These are phyloP conservation scores for Tenualosa thibaudeaui DNA, from an alignment of 2,797 vertebrate species.

Conservation along the genomic window DNA sequence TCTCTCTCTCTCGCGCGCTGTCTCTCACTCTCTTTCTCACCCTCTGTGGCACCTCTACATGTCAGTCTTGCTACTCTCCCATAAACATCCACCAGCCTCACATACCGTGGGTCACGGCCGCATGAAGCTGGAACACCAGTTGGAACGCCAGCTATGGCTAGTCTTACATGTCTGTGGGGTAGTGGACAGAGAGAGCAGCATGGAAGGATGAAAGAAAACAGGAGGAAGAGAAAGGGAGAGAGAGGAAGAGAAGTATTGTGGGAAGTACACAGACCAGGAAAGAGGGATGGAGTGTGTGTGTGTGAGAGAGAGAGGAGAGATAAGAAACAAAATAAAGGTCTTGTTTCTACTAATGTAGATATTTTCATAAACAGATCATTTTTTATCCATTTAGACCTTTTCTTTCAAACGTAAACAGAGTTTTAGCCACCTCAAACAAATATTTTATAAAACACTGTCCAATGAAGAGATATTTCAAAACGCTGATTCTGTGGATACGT, in stretches of 20 bases:
- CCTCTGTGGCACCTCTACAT: not conserved
- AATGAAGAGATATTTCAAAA: no score
- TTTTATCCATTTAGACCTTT: no score
- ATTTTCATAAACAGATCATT: no score
- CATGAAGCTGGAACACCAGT: not conserved
- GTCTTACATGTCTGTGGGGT: not conserved
- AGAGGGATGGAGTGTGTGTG: not conserved
- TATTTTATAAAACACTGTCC: no score
- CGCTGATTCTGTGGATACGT: no score
- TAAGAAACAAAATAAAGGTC: not conserved
- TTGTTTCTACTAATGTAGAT: no score
- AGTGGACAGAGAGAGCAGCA: not conserved
- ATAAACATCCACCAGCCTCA: slow-evolving; percentile 25
- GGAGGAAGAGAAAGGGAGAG: not conserved
- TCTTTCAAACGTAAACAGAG: not conserved
- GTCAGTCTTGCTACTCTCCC: not conserved
- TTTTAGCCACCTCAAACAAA: no score
- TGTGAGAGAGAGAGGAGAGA: not conserved
- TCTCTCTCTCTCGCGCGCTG: not conserved
- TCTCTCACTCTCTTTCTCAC: not conserved
- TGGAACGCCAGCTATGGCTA: not conserved
- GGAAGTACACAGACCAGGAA: not conserved
- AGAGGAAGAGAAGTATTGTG: not conserved
- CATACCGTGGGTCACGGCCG: not conserved
- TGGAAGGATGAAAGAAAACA: not conserved